These are phyloP conservation scores for Antrozous pallidus DNA, from an alignment of 2,797 vertebrate genomes.

Conservation along the genomic window DNA sequence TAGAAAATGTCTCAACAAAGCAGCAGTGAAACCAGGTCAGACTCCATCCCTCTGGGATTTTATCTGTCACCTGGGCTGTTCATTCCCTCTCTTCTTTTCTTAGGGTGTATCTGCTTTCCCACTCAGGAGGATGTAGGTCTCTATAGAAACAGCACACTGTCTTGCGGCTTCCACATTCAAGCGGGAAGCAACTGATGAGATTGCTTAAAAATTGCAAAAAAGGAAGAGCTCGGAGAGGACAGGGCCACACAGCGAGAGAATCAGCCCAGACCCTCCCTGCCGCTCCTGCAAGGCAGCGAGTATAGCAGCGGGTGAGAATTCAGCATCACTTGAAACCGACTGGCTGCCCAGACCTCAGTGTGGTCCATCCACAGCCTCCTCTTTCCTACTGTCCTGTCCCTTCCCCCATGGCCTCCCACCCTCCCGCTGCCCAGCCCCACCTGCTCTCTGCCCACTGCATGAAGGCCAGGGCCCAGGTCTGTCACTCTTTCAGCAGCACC, in stretches of 20 bases:
- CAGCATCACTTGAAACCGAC: neutral
- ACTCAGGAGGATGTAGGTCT: conserved; percentile 59
- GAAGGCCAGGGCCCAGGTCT: neutral
- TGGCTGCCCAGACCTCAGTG: neutral
- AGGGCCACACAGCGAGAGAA: neutral
- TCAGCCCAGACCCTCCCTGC: neutral
- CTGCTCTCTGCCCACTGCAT: fast-evolving
- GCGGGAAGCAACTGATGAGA: conserved; percentile 41
- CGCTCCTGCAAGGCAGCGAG: neutral
- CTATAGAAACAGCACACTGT: conserved; percentile 75
- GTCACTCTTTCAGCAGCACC: too few relatives aligned
- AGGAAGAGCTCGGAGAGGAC: neutral
- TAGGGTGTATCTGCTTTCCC: neutral
- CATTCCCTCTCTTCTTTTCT: neutral
- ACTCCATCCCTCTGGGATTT: neutral
- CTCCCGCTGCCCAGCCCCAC: neutral
- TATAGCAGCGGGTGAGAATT: neutral
- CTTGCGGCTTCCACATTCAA: conserved; percentile 12
- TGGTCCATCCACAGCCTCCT: neutral
- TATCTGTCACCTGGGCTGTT: neutral
- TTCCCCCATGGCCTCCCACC: fast-evolving
- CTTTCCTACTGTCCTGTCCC: neutral
- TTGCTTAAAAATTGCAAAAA: conserved; percentile 20
- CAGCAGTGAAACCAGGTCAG: neutral
- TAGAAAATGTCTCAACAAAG: neutral